phyloP scores from a whole-genome alignment of 2,888 invertebrate genomes.

The Idaea biselata region DNA sequence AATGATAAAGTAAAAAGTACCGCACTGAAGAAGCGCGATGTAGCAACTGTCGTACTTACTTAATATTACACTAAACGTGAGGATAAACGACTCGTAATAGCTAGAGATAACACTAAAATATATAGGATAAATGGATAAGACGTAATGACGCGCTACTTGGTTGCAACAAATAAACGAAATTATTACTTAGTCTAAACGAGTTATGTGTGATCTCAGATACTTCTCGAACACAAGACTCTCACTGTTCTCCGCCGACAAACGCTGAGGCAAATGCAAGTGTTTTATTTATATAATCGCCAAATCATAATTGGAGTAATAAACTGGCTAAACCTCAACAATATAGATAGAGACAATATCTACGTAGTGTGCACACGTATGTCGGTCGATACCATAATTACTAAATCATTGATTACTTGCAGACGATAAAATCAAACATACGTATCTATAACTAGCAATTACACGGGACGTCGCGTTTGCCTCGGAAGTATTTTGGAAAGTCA shows the following conservation, averaged over 20 bases:
- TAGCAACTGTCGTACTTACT: not conserved
- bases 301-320: not conserved
- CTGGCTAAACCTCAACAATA: not conserved
- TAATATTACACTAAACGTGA: not conserved
- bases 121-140: not conserved
- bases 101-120: not conserved
- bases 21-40: not conserved
- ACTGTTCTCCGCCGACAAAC: not conserved
- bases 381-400: not conserved
- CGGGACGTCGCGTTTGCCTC: too few relatives aligned
- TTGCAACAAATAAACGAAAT: too few relatives aligned
- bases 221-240: too few relatives aligned
- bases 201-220: too few relatives aligned
- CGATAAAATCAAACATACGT: too few relatives aligned
- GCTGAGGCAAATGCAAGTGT: not conserved
- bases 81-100: not conserved
- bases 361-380: not conserved
- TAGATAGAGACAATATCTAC: not conserved
- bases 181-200: too few relatives aligned
- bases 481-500: too few relatives aligned
- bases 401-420: not conserved
- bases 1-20: not conserved
- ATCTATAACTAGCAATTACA: too few relatives aligned
- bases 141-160: not conserved
- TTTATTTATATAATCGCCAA: not conserved